These are phyloP conservation scores for Dendrocopos noguchii DNA, from an alignment of 2,113 vertebrate species.

Conservation along the genomic window DNA sequence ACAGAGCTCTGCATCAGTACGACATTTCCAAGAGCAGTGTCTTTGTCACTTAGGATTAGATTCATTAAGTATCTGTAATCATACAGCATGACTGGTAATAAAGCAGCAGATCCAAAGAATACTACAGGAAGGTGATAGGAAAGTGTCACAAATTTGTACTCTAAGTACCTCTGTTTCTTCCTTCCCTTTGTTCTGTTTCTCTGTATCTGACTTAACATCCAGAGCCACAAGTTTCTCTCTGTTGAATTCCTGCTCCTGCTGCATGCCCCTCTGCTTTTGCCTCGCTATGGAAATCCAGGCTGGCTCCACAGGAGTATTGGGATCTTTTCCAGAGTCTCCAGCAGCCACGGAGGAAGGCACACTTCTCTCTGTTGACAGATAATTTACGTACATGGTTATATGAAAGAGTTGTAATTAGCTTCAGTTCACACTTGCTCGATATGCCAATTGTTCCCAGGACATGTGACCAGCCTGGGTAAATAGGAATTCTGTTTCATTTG, in stretches of 20 bases:
- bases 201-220: conserved; percentile 43
- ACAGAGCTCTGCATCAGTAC: background rate
- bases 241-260: conserved; percentile 80
- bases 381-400: conserved; percentile 43
- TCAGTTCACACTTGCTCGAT: background rate
- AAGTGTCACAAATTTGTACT: background rate
- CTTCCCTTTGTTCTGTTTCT: conserved; percentile 60
- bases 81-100: background rate
- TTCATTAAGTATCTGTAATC: background rate
- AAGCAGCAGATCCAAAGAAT: background rate
- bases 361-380: conserved; percentile 72
- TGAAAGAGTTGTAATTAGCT: background rate
- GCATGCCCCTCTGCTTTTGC: conserved; percentile 84
- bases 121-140: background rate
- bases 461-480: background rate
- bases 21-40: background rate
- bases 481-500: background rate
- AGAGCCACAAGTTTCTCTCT: conserved; percentile 56
- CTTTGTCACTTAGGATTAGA: background rate
- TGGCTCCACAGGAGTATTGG: conserved; percentile 62
- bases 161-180: conserved; percentile 70
- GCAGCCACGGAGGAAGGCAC: background rate
- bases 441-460: background rate
- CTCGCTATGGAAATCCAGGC: conserved; percentile 89
- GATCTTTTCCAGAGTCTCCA: conserved; percentile 25